phyloP scores from a whole-genome alignment of 2,888 invertebrate genomes.

The Agriopis marginaria region DNA sequence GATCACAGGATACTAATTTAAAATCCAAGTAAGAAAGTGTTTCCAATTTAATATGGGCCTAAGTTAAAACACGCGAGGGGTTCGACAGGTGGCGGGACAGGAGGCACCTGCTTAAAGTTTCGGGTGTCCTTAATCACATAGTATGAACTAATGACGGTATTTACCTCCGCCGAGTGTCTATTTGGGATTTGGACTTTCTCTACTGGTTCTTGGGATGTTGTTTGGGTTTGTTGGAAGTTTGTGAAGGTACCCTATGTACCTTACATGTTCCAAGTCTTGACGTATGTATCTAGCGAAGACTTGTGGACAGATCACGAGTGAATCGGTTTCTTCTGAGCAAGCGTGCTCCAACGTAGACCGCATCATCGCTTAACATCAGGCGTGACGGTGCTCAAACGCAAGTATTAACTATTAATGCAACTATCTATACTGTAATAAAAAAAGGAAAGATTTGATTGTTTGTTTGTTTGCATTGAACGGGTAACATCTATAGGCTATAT shows the following conservation, averaged over 20 bases:
- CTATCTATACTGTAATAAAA: too few species aligned
- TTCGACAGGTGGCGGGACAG: slow-evolving; percentile 35
- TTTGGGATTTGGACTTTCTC: slow-evolving; percentile 15
- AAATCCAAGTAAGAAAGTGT: slow-evolving; percentile 37
- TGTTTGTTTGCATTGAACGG: too few species aligned
- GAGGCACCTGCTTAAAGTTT: slow-evolving; percentile 38
- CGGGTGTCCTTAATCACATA: slow-evolving; percentile 35
- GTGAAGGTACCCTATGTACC: neutral
- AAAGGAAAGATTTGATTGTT: too few species aligned
- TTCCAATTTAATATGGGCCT: slow-evolving; percentile 37
- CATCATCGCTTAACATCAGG: too few species aligned
- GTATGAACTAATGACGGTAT: slow-evolving; percentile 28
- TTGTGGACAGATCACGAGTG: too few species aligned
- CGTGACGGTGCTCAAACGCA: too few species aligned
- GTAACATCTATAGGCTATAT: too few species aligned
- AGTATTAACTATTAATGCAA: too few species aligned
- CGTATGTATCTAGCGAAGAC: neutral
- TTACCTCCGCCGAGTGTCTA: slow-evolving; percentile 9
- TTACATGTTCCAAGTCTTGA: neutral
- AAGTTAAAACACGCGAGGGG: slow-evolving; percentile 28
- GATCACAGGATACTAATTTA: slow-evolving; percentile 34
- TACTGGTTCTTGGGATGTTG: slow-evolving; percentile 2
- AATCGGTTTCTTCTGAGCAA: too few species aligned
- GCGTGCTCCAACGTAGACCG: too few species aligned
- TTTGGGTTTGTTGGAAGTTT: slow-evolving; percentile 1